Conservation (phyloP, 1,140 invertebrate species). For the Scaptomyza graminum region DNA sequence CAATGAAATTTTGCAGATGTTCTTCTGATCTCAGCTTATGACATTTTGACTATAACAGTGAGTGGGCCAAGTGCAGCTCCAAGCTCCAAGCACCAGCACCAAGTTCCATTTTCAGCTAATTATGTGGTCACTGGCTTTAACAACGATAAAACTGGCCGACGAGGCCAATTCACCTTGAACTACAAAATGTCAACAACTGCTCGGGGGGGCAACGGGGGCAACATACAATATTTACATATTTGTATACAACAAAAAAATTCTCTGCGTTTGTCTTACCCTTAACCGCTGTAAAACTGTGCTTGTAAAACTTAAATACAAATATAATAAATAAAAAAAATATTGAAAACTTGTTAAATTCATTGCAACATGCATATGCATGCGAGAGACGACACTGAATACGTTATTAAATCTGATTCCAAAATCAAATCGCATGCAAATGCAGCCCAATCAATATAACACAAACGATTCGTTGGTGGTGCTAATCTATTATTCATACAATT, state of each 20-base stretch:
- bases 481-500: slow-evolving; percentile 38
- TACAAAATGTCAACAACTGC: slow-evolving; percentile 57
- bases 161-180: slow-evolving; percentile 62
- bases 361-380: slow-evolving; percentile 39
- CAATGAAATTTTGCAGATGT: slow-evolving; percentile 54
- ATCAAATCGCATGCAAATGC: slow-evolving; percentile 39
- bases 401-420: not conserved
- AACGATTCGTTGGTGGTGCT: not conserved
- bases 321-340: slow-evolving; percentile 21
- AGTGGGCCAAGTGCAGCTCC: not conserved
- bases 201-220: not conserved
- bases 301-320: slow-evolving; percentile 6
- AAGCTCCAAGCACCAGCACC: not conserved
- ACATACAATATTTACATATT: not conserved
- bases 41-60: not conserved
- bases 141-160: slow-evolving; percentile 22
- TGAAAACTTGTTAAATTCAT: slow-evolving; percentile 72
- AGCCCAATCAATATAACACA: slow-evolving; percentile 35
- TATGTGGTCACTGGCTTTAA: slow-evolving; percentile 42
- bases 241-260: not conserved
- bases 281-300: slow-evolving; percentile 16
- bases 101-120: slow-evolving; percentile 37
- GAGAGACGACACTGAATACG: slow-evolving; percentile 24
- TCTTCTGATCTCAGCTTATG: slow-evolving; percentile 40
- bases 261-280: not conserved